Base-by-base conservation (phyloP, 2,888 invertebrate genomes). In the Brachynemurus nebulosus region DNA sequence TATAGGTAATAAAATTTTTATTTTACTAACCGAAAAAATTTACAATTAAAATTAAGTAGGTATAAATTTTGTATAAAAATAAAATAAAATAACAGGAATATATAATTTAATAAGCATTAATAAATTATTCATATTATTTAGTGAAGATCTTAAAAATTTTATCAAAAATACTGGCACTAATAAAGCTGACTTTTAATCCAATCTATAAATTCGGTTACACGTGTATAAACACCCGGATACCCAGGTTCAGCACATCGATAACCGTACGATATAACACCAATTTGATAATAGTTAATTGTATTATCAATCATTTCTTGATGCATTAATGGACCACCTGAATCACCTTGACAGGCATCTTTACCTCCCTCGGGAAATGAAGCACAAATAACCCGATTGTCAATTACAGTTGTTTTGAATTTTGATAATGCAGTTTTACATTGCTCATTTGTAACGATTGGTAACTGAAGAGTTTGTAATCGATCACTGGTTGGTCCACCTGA, bases 241-340 rank as follows among this genome's bases (percentile, higher is more conserved):
- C 72, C 68, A 2, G 71, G 66, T 51, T 76, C 70, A 0, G 76
- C 78, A 58, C 78, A 79, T 35, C 70, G 68, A 51, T 71, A 72
- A 3, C 78, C 80, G 56, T 76, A 81, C 1, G 80, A 77, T 1
- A 80, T 79, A 1, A 80, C 66, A 2, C 80, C 81, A 40, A 79
- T 76, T 53, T 79, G 72, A 57, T 77, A 76, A 53, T 7, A 34
- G 33, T 30, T n/a, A 34, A 33, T 48, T 47, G 4, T 43, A 23
- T 53, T 56, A 30, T 51, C 48, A 53, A 18, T 54, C 62, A 2
- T 68, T n/a, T n/a, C n/a, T n/a, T n/a, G n/a, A n/a, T n/a, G n/a
- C 79, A 85, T 81, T 11, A 88, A 63, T 0, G 88, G 86, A 3
- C 88, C 88, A 0, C 88, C 88, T 39, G 84, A 85, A 64, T 88